Percentiles rank a stretch among this genome's conserved stretches.
Evolutionary conservation across 2,113 vertebrate species (phyloP).

Genomic region (Thalassarche chlororhynchos): DNA sequence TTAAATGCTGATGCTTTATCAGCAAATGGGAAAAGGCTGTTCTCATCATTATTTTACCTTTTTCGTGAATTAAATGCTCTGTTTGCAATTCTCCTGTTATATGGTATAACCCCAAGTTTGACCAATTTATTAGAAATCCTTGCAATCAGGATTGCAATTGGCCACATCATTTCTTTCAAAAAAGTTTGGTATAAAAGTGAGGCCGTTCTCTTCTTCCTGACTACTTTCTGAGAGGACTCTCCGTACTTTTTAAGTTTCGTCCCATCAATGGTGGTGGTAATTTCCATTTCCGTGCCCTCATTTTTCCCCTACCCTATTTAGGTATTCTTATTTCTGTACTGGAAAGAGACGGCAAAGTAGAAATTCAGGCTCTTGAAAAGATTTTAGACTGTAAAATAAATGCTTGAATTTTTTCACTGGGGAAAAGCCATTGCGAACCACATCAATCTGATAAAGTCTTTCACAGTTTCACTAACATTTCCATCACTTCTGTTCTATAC

Average conservation of each 20-base stretch:
- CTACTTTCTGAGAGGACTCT: neutral
- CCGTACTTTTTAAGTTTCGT: neutral
- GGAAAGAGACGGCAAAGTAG: neutral
- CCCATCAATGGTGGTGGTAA: neutral
- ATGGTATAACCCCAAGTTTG: neutral
- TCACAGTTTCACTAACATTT: neutral
- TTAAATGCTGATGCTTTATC: neutral
- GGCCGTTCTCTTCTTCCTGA: neutral
- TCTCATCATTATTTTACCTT: neutral
- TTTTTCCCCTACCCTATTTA: neutral
- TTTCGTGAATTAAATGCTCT: neutral
- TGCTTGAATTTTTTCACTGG: neutral
- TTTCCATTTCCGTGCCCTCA: neutral
- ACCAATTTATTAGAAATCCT: neutral
- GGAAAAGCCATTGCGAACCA: neutral
- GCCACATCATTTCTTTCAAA: neutral
- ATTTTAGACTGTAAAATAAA: neutral
- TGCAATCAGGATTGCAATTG: neutral
- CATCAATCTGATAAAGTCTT: neutral
- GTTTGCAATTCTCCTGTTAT: neutral
- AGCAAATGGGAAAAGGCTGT: neutral
- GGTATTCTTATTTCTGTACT: neutral
- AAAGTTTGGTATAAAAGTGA: neutral
- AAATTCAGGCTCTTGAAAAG: neutral
- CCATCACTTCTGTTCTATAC: neutral